Evolutionary conservation across 2,113 vertebrate genomes (phyloP).

Genomic region (Gymnogyps californianus): DNA sequence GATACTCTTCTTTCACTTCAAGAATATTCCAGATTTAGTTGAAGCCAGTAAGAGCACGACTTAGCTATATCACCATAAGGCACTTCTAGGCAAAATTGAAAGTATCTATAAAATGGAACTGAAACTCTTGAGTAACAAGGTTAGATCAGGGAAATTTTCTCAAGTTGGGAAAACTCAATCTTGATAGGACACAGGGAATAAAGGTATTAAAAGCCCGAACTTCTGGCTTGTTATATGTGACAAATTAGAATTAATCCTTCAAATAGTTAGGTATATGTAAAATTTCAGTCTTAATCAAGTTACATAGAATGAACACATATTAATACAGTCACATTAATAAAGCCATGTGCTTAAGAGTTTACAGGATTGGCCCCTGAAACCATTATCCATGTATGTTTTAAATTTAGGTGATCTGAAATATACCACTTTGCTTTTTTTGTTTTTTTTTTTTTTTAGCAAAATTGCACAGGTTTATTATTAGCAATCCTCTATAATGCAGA

Average conservation of each 20-base stretch:
- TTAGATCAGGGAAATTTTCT: not conserved
- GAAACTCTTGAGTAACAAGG: not conserved
- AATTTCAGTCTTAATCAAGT: not conserved
- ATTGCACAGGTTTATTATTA: not conserved
- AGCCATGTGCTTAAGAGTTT: not conserved
- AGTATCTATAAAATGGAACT: not conserved
- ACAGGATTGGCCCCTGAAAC: not conserved
- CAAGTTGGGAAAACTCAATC: not conserved
- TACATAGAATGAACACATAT: not conserved
- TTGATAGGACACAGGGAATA: not conserved
- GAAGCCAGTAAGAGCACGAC: not conserved
- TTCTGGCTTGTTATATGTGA: not conserved
- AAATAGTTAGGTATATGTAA: not conserved
- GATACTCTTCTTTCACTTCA: not conserved
- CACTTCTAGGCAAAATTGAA: not conserved
- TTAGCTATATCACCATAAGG: not conserved
- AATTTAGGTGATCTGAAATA: not conserved
- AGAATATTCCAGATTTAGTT: not conserved
- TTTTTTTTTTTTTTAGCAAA: not conserved
- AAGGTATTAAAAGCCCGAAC: not conserved
- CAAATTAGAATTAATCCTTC: not conserved
- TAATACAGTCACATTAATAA: not conserved
- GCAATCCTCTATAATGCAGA: not conserved
- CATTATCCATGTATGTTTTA: not conserved
- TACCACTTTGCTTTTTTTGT: not conserved